A percentile compares a stretch with the other conserved stretches of the same genome.
Conservation (phyloP, 1,140 invertebrate species). For the Copidosoma floridanum region DNA sequence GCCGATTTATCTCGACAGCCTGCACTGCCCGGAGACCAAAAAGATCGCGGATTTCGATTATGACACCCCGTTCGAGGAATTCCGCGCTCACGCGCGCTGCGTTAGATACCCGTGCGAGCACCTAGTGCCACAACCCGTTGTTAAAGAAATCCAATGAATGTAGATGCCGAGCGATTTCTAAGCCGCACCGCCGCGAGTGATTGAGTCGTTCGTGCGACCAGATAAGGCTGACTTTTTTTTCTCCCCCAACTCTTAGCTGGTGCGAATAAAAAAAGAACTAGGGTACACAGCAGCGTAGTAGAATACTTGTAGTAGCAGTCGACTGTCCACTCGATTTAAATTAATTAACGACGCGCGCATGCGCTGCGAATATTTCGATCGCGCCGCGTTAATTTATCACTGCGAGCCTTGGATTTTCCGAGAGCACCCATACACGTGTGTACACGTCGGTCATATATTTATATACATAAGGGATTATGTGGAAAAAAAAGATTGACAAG, state of each 20-base stretch:
- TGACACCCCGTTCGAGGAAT: constrained; percentile 17
- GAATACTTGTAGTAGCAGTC: not conserved
- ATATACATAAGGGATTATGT: too few species aligned
- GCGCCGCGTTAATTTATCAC: constrained; percentile 5
- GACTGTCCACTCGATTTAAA: not conserved
- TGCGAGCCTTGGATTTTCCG: not conserved
- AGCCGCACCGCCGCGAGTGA: not conserved
- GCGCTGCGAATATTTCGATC: constrained; percentile 18
- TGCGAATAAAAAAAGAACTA: too few species aligned
- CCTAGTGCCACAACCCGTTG: too few species aligned
- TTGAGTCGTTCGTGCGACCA: constrained; percentile 7
- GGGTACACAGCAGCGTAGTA: too few species aligned
- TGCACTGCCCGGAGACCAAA: too few species aligned
- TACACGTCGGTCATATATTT: too few species aligned
- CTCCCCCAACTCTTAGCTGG: too few species aligned
- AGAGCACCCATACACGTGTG: too few species aligned
- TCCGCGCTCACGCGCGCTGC: not conserved
- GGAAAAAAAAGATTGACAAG: not conserved
- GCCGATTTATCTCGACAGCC: constrained; percentile 14
- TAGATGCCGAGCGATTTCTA: constrained; percentile 20
- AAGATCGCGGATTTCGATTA: constrained; percentile 20
- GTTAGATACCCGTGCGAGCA: not conserved
- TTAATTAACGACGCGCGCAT: constrained; percentile 11
- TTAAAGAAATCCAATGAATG: constrained; percentile 23
- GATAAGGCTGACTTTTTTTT: not conserved